Conservation (phyloP, 1,140 invertebrate genomes). For the Temnothorax curvispinosus region DNA sequence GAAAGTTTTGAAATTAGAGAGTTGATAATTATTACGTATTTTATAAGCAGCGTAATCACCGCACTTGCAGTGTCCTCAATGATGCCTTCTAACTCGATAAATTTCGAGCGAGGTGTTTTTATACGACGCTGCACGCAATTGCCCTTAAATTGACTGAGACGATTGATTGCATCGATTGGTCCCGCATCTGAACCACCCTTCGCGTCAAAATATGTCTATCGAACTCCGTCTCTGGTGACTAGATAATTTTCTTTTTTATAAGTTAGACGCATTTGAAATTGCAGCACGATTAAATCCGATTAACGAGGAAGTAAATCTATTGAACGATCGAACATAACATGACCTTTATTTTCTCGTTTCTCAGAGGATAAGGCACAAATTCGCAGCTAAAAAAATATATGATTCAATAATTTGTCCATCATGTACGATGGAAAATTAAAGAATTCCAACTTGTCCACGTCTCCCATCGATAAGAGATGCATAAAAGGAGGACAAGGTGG, state of each 20-base stretch:
- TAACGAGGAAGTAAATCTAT: neutral
- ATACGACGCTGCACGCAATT: neutral
- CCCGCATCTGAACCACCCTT: neutral
- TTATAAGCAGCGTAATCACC: neutral
- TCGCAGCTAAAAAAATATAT: neutral
- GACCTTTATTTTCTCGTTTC: neutral
- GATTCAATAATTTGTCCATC: neutral
- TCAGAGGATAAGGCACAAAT: neutral
- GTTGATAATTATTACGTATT: neutral
- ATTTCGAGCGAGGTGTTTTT: neutral
- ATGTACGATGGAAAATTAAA: neutral
- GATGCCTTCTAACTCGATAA: neutral
- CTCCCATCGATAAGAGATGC: neutral
- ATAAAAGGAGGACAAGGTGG: slow-evolving; percentile 20
- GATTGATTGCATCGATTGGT: neutral
- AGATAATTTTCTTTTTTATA: neutral
- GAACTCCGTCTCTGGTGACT: neutral
- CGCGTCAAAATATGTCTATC: neutral
- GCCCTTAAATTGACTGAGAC: neutral
- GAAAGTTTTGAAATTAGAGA: neutral
- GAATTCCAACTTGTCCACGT: slow-evolving; percentile 14
- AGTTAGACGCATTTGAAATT: neutral
- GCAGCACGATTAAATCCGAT: neutral
- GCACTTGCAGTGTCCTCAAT: neutral
- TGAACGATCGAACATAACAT: neutral